Conservation (phyloP, 1,140 invertebrate genomes). For the Sinella curviseta region DNA sequence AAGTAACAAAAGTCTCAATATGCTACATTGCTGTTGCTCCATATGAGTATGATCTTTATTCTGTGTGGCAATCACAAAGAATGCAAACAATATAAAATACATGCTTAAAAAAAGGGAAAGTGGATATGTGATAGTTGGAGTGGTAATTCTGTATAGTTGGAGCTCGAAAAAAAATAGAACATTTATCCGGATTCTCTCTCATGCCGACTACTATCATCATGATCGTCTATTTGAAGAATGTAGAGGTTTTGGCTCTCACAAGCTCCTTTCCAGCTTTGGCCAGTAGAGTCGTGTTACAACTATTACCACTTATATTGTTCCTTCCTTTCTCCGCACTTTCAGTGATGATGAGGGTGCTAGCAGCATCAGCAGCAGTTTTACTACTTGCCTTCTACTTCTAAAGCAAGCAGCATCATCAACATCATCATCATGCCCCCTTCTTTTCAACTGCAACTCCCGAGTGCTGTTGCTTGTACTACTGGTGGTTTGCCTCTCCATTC, state of each 20-base stretch:
- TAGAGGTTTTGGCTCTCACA: too few relatives aligned
- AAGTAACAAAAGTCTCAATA: not conserved
- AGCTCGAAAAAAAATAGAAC: not conserved
- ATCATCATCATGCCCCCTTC: not conserved
- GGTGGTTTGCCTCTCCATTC: not conserved
- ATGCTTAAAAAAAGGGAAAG: not conserved
- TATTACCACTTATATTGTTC: too few relatives aligned
- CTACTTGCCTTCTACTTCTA: not conserved
- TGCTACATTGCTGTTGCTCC: not conserved
- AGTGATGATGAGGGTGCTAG: too few relatives aligned
- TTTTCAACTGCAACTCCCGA: too few relatives aligned
- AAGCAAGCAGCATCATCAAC: not conserved
- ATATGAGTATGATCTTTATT: not conserved
- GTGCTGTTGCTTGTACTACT: too few relatives aligned
- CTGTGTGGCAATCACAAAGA: too few relatives aligned
- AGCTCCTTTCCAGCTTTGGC: not conserved
- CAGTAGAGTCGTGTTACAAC: not conserved
- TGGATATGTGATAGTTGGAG: too few relatives aligned
- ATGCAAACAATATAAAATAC: not conserved
- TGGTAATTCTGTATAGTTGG: not conserved
- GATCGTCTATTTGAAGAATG: not conserved
- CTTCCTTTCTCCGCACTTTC: too few relatives aligned
- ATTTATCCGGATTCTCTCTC: slow-evolving; percentile 17
- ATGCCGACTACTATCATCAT: slow-evolving; percentile 8
- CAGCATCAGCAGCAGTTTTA: not conserved